These are phyloP conservation scores for Anas capensis DNA, from an alignment of 2,797 vertebrate species.

Conservation along the genomic window DNA sequence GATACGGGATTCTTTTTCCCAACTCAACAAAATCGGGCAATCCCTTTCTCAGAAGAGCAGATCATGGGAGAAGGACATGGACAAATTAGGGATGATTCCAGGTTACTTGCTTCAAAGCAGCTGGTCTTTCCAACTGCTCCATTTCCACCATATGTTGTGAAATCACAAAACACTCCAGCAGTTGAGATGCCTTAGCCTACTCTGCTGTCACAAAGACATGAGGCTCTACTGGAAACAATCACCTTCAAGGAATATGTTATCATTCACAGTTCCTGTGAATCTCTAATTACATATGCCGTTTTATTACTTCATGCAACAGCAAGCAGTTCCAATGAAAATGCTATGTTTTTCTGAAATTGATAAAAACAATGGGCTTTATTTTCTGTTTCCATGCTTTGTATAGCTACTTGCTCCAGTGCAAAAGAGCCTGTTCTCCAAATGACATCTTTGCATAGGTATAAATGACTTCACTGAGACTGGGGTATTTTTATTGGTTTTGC, in stretches of 20 bases:
- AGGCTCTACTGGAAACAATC: background rate
- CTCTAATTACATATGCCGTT: background rate
- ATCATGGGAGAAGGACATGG: slow-evolving; percentile 35
- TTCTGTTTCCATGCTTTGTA: background rate
- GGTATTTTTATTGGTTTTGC: background rate
- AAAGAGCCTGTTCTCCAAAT: background rate
- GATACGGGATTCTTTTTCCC: background rate
- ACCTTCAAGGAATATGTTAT: background rate
- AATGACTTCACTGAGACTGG: background rate
- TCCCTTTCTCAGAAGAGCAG: background rate
- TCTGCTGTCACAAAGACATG: background rate
- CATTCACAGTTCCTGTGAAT: background rate
- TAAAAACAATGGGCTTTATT: background rate
- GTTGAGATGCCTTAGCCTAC: background rate
- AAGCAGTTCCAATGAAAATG: background rate
- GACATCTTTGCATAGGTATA: background rate
- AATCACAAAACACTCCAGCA: slow-evolving; percentile 30
- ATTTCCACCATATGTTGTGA: slow-evolving; percentile 55
- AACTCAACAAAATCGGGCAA: background rate
- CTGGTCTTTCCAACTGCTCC: slow-evolving; percentile 17
- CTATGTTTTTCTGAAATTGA: background rate
- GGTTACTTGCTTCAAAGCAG: slow-evolving; percentile 43
- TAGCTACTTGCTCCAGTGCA: background rate
- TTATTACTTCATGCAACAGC: background rate
- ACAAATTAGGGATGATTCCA: slow-evolving; percentile 34